Evolutionary conservation across 2,797 vertebrate species (phyloP).

Genomic region (Zenarchopterus dispar): DNA sequence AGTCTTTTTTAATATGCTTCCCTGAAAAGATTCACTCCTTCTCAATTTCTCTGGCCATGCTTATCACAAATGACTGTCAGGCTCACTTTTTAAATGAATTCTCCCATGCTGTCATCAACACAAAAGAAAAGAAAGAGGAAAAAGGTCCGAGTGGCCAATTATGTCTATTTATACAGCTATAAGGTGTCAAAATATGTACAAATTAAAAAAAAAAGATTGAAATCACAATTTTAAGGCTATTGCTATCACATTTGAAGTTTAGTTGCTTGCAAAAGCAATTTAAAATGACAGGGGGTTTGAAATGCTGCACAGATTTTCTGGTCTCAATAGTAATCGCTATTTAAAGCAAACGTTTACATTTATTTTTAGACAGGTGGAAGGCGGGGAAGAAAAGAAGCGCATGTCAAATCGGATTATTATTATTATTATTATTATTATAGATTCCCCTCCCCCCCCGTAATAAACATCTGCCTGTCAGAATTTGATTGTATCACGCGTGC

Average conservation of each 20-base stretch:
- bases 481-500: slow-evolving; percentile 29
- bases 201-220: neutral
- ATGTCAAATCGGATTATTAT: slow-evolving; percentile 54
- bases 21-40: slow-evolving; percentile 27
- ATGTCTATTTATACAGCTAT: neutral
- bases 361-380: slow-evolving; percentile 21
- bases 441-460: slow-evolving; percentile 51
- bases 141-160: slow-evolving; percentile 12
- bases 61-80: slow-evolving; percentile 32
- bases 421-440: slow-evolving; percentile 23
- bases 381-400: slow-evolving; percentile 29
- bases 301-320: too few species aligned
- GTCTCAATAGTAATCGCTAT: too few species aligned
- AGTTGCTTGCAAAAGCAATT: neutral
- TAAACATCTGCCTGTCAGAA: slow-evolving; percentile 66
- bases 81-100: slow-evolving; percentile 36
- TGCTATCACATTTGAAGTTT: neutral
- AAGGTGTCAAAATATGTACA: neutral
- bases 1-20: slow-evolving; percentile 55
- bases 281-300: too few species aligned
- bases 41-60: slow-evolving; percentile 31
- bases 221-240: neutral
- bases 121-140: neutral
- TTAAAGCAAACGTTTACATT: slow-evolving; percentile 1
- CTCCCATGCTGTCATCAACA: slow-evolving; percentile 18